phyloP scores from a whole-genome alignment of 1,140 invertebrate genomes.

The Polypedilum vanderplanki region DNA sequence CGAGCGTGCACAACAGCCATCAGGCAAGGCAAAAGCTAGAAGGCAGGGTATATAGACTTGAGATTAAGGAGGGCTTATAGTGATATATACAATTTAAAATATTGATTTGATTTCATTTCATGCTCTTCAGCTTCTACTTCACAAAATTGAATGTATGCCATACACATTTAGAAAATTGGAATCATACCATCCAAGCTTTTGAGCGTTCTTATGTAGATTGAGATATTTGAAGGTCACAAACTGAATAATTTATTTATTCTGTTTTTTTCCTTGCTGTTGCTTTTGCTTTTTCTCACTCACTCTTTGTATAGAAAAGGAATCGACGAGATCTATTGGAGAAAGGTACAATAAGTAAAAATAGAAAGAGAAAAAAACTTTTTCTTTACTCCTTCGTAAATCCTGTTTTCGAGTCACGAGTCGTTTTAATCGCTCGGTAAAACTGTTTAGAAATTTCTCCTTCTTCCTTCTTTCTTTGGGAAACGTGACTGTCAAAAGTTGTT shows the following conservation, averaged over 20 bases:
- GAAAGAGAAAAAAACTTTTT: too few species aligned
- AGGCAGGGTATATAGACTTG: not conserved
- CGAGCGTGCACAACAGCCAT: too few species aligned
- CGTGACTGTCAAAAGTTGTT: not conserved
- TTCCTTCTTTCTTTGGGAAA: not conserved
- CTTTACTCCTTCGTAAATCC: not conserved
- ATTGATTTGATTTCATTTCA: slow-evolving; percentile 19
- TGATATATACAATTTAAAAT: slow-evolving; percentile 20
- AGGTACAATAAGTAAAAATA: too few species aligned
- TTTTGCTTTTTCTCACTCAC: not conserved
- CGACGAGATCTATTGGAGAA: too few species aligned
- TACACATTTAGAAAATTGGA: too few species aligned
- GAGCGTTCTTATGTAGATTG: not conserved
- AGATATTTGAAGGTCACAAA: slow-evolving; percentile 5
- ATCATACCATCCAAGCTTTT: not conserved
- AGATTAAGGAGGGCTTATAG: slow-evolving; percentile 8
- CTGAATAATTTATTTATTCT: slow-evolving; percentile 13
- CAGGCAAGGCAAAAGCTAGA: too few species aligned
- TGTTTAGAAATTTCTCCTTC: slow-evolving; percentile 5
- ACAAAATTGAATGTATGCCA: not conserved
- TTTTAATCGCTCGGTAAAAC: slow-evolving; percentile 17
- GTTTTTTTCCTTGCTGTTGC: not conserved
- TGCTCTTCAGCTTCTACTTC: slow-evolving; percentile 1
- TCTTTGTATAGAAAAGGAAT: not conserved
- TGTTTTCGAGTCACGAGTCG: slow-evolving; percentile 9